phyloP scores from a whole-genome alignment of 1,140 invertebrate species.

The Gonioctena quinquepunctata region DNA sequence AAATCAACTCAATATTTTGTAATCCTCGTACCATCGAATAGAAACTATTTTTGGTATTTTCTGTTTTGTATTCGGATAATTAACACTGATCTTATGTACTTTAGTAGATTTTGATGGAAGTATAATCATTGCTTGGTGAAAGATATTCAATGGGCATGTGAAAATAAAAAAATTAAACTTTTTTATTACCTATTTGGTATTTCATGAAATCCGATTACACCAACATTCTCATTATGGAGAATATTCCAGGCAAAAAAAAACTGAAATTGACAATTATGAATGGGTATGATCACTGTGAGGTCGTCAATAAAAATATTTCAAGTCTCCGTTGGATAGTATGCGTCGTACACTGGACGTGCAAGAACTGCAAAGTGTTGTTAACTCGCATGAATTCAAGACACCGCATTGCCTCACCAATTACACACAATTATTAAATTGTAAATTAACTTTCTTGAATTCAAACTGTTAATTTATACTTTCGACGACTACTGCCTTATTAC shows the following conservation, averaged over 20 bases:
- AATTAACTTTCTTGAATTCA: slow-evolving; percentile 32
- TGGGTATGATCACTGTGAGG: slow-evolving; percentile 10
- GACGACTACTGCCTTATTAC: background rate
- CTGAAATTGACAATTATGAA: background rate
- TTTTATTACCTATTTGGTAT: background rate
- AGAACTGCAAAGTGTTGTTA: slow-evolving; percentile 22
- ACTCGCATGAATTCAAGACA: slow-evolving; percentile 25
- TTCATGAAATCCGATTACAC: background rate
- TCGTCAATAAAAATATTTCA: slow-evolving; percentile 32
- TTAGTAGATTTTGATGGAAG: too few relatives aligned
- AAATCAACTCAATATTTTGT: too few relatives aligned
- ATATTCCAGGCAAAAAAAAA: background rate
- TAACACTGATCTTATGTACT: too few relatives aligned
- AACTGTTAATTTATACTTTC: slow-evolving; percentile 28
- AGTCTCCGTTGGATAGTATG: slow-evolving; percentile 11
- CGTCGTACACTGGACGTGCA: slow-evolving; percentile 19
- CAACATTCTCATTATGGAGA: background rate
- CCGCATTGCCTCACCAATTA: slow-evolving; percentile 31
- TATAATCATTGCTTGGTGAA: too few relatives aligned
- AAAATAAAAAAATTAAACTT: too few relatives aligned
- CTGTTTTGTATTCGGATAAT: too few relatives aligned
- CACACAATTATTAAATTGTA: slow-evolving; percentile 34
- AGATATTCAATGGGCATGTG: too few relatives aligned
- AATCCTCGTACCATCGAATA: too few relatives aligned
- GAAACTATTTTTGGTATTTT: too few relatives aligned